Conservation (phyloP, 2,888 invertebrate species). For the Drosophila birchii region DNA sequence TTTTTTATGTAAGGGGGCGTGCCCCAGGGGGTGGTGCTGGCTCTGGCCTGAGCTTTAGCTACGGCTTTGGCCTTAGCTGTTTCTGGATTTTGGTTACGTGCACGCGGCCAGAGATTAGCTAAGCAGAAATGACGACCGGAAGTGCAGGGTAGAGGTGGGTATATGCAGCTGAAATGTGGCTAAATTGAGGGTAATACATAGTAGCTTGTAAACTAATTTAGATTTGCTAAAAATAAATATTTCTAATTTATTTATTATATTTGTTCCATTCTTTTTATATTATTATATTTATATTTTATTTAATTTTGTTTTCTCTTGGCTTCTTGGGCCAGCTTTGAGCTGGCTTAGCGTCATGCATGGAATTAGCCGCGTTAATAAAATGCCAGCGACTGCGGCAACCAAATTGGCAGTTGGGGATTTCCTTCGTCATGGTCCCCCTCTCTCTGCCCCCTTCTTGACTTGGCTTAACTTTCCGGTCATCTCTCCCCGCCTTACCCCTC, state of each 20-base stretch:
- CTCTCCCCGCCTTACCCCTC: background rate
- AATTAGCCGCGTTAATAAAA: slow-evolving; percentile 75
- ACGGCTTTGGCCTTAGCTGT: slow-evolving; percentile 37
- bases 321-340: background rate
- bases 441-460: background rate
- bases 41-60: slow-evolving; percentile 19
- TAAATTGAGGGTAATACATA: background rate
- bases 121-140: slow-evolving; percentile 70
- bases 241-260: background rate
- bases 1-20: slow-evolving; percentile 15
- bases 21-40: slow-evolving; percentile 10
- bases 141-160: slow-evolving; percentile 4
- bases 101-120: slow-evolving; percentile 70
- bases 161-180: no score
- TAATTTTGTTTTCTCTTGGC: background rate
- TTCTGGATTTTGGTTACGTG: slow-evolving; percentile 61
- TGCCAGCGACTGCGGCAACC: slow-evolving; percentile 66
- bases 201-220: background rate
- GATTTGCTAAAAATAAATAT: background rate
- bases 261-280: background rate
- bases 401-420: slow-evolving; percentile 75
- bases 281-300: background rate
- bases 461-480: slow-evolving; percentile 29
- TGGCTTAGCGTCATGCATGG: slow-evolving; percentile 48
- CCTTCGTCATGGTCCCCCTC: slow-evolving; percentile 29